phyloP scores from a whole-genome alignment of 2,797 vertebrate species.

The Pseudomugil tenellus region DNA sequence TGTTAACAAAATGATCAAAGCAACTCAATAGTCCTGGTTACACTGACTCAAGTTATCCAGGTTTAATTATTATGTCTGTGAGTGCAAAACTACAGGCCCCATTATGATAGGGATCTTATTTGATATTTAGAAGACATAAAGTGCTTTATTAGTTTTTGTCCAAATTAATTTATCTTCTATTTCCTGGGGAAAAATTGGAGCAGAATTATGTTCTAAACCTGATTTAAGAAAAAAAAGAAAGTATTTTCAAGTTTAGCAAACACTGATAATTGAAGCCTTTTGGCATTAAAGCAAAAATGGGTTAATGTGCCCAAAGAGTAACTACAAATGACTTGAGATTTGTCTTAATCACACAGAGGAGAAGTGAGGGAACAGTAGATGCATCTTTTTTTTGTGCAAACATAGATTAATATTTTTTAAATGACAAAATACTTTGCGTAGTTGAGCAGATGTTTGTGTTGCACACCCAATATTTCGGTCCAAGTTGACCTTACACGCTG shows the following conservation, averaged over 20 bases:
- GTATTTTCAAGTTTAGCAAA: background rate
- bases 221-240: no score
- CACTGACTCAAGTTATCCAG: background rate
- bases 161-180: no score
- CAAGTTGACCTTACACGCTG: constrained; percentile 49
- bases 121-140: no score
- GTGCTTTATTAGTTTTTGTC: no score
- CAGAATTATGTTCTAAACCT: no score
- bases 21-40: background rate
- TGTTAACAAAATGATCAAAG: background rate
- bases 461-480: background rate
- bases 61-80: background rate
- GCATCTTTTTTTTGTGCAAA: background rate
- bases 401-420: background rate
- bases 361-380: background rate
- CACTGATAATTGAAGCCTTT: background rate
- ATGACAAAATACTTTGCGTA: background rate
- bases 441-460: background rate
- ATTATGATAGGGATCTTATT: no score
- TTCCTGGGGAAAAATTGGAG: no score
- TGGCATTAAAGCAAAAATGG: background rate
- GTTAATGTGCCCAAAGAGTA: background rate
- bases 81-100: no score
- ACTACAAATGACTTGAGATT: background rate
- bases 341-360: background rate